Percentiles rank a stretch among this genome's conserved stretches.
Evolutionary conservation across 2,113 vertebrate species (phyloP).

Genomic region (Trichomycterus rosablanca): DNA sequence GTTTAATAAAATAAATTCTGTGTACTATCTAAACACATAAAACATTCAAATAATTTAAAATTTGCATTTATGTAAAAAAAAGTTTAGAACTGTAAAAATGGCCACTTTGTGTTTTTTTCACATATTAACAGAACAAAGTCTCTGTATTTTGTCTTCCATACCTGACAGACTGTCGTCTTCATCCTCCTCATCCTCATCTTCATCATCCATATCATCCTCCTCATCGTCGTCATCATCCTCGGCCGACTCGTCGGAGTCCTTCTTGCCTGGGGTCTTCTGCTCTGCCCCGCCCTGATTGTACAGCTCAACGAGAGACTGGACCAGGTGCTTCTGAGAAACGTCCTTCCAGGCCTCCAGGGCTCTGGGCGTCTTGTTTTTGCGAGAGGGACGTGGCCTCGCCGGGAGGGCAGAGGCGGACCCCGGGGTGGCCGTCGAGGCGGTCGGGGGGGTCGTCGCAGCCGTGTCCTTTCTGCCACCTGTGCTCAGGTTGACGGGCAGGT

Average conservation of each 20-base stretch:
- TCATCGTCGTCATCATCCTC: conserved; percentile 96
- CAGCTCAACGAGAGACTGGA: conserved; percentile 83
- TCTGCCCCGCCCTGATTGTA: conserved; percentile 86
- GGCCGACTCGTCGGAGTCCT: conserved; percentile 93
- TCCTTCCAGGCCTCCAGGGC: conserved; percentile 70
- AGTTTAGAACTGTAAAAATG: no score
- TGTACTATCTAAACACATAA: no score
- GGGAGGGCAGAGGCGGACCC: conserved; percentile 76
- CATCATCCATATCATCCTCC: conserved; percentile 85
- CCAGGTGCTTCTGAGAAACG: conserved; percentile 77
- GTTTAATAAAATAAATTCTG: no score
- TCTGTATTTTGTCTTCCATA: no score
- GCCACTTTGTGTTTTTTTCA: no score
- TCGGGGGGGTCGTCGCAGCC: conserved; percentile 60
- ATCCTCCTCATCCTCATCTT: conserved; percentile 85
- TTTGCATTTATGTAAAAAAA: no score
- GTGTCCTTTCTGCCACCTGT: conserved; percentile 76
- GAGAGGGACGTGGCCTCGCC: conserved; percentile 71
- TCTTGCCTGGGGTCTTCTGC: conserved; percentile 78
- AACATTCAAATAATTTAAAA: no score
- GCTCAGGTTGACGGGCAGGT: conserved; percentile 86
- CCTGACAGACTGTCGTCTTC: conserved; percentile 96
- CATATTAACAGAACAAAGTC: no score
- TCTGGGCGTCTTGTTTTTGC: conserved; percentile 82
- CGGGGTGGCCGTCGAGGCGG: conserved; percentile 64